These are phyloP conservation scores for Nestor notabilis DNA, from an alignment of 2,113 vertebrate genomes.

Conservation along the genomic window DNA sequence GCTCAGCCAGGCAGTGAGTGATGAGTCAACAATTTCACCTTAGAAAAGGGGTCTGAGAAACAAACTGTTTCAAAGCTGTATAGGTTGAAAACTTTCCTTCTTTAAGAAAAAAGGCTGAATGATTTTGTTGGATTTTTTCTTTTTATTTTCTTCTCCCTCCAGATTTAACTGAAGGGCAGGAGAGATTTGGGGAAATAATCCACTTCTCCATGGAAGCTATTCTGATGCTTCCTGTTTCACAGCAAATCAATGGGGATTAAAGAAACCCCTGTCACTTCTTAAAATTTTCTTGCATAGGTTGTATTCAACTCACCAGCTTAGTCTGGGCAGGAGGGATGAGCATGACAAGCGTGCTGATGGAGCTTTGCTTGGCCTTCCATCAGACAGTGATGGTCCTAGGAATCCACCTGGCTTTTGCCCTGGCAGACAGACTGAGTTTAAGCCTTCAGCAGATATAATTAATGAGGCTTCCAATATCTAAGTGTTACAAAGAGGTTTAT, in stretches of 20 bases:
- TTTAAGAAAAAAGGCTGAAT: background rate
- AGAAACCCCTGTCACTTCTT: background rate
- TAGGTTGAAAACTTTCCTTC: background rate
- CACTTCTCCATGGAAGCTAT: background rate
- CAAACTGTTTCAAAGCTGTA: background rate
- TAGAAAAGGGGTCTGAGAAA: background rate
- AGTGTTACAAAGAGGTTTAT: background rate
- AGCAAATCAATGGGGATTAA: constrained; percentile 5
- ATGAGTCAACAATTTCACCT: background rate
- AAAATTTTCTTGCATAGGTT: background rate
- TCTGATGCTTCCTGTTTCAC: background rate
- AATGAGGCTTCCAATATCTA: background rate
- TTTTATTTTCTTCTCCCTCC: no score
- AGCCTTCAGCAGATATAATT: background rate
- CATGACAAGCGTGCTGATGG: background rate
- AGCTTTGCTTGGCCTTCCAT: background rate
- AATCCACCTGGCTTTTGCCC: background rate
- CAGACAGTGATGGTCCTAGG: background rate
- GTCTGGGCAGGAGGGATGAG: background rate
- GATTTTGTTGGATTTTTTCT: background rate
- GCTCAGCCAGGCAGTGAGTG: background rate
- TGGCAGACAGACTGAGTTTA: accelerated
- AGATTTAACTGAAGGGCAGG: background rate
- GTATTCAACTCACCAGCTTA: background rate
- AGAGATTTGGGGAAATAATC: constrained; percentile 18